Evolutionary conservation across 2,888 invertebrate species (phyloP), one percentile per base, ranked within the genome.

Genomic region (Allophyes oxyacanthae): DNA sequence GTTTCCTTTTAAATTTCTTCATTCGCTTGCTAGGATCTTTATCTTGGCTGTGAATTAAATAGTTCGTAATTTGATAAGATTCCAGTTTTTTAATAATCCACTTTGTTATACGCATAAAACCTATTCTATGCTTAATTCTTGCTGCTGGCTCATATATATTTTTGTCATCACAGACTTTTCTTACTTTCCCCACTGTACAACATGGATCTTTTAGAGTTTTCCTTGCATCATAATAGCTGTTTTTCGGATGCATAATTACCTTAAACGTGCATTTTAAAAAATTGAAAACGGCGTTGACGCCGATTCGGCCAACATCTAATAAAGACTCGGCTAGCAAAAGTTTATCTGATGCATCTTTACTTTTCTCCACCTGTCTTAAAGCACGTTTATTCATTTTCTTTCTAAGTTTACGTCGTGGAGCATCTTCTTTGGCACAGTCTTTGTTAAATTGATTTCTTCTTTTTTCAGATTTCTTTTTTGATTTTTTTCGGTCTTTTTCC

Each of bases 311-410:
- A 20, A 48, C 6, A 11, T 64, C 66, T 40, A 10, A 0, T 25
- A n/a, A 10, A 9, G 65, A 25, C 6, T 46, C 25, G 0, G 46
- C 11, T 20, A 3, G 28, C 1, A 57, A 15, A 13, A 4, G 14
- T 10, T 0, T 0, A 11, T 13, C 26, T 13, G 50, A 13, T 30
- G 11, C 7, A 0, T 33, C 8, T 28, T 2, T 10, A 7, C 1
- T 36, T 7, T 54, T 11, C 3, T 32, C 7, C 2, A 65, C 50
- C 5, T 64, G 42, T 14, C 40, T 9, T 1, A 15, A 30, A 44
- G 72, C 66, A 6, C 13, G 42, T 48, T 26, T 2, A 50, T 65
- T 8, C 28, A 64, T 57, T 40, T 48, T 25, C 0, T 2, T 25
- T 33, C 32, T 48, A 6, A 10, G 4, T 37, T 33, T 51, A 10